A percentile compares a stretch with the other conserved stretches of the same genome.
Evolutionary conservation across 2,797 vertebrate genomes (phyloP).

Genomic region (Amphiprion clarkii): DNA sequence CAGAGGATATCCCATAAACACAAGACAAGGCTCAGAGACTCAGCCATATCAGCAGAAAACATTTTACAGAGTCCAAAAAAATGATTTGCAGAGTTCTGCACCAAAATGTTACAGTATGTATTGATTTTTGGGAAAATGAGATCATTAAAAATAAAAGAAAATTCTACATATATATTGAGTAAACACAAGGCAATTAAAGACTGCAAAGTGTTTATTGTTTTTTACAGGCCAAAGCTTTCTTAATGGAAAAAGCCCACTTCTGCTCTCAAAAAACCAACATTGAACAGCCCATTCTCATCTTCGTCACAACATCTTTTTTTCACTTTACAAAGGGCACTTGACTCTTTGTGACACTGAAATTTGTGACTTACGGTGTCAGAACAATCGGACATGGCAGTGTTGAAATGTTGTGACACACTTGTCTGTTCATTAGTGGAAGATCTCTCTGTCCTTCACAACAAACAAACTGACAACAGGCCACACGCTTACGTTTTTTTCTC

Average conservation of each 20-base stretch:
- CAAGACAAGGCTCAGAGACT: constrained; percentile 33
- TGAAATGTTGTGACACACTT: constrained; percentile 45
- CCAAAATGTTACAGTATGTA: constrained; percentile 7
- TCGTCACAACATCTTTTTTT: neutral
- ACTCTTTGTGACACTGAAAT: constrained; percentile 51
- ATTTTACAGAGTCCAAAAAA: constrained; percentile 23
- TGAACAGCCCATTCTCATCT: neutral
- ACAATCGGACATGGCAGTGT: constrained; percentile 29
- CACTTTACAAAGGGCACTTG: neutral
- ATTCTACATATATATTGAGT: neutral
- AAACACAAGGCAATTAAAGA: neutral
- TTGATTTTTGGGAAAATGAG: neutral
- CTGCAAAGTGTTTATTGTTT: neutral
- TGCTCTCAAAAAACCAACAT: neutral
- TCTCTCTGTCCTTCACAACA: constrained; percentile 32
- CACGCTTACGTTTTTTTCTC: neutral
- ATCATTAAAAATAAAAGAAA: neutral
- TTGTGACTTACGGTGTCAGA: constrained; percentile 42
- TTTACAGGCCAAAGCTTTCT: neutral
- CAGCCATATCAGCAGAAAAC: constrained; percentile 51
- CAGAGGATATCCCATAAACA: constrained; percentile 57
- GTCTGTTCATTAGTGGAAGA: constrained; percentile 48
- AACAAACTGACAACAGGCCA: constrained; percentile 51
- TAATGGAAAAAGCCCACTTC: neutral
- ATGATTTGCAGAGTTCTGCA: constrained; percentile 30